These are phyloP conservation scores for Rattus rattus DNA, from an alignment of 2,113 vertebrate genomes.

Conservation along the genomic window DNA sequence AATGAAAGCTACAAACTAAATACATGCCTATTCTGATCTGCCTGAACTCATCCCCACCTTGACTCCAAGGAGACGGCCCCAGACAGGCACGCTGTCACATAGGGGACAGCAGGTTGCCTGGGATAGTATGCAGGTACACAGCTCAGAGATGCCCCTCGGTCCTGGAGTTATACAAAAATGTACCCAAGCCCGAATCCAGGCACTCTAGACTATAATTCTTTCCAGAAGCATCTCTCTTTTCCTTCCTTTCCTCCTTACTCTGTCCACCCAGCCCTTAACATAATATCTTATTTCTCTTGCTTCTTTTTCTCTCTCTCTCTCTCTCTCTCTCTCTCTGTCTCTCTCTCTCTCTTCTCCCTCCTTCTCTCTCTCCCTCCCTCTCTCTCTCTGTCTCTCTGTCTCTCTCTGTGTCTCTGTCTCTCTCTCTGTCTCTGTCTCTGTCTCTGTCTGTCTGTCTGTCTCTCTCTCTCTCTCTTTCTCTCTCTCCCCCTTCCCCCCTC, in stretches of 20 bases:
- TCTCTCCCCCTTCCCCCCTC: not conserved
- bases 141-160: not conserved
- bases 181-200: not conserved
- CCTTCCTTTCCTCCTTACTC: rapidly evolving
- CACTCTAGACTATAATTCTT: not conserved
- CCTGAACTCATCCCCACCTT: conserved; percentile 76
- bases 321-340: too few species aligned
- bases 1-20: conserved; percentile 82
- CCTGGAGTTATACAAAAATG: not conserved
- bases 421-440: too few species aligned
- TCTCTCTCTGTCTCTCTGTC: too few species aligned
- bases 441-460: too few species aligned
- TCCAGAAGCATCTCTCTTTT: not conserved
- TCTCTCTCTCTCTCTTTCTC: too few species aligned
- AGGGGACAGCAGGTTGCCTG: conserved; percentile 41
- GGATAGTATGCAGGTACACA: not conserved
- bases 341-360: not conserved
- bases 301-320: too few species aligned
- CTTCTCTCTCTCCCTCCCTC: too few species aligned
- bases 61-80: conserved; percentile 63
- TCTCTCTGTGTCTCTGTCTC: too few species aligned
- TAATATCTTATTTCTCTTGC: not conserved
- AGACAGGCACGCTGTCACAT: conserved; percentile 72
- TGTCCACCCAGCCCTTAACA: not conserved
- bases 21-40: conserved; percentile 73